Evolutionary conservation across 1,140 invertebrate species (phyloP).

Genomic region (Zelostemma sp.): DNA sequence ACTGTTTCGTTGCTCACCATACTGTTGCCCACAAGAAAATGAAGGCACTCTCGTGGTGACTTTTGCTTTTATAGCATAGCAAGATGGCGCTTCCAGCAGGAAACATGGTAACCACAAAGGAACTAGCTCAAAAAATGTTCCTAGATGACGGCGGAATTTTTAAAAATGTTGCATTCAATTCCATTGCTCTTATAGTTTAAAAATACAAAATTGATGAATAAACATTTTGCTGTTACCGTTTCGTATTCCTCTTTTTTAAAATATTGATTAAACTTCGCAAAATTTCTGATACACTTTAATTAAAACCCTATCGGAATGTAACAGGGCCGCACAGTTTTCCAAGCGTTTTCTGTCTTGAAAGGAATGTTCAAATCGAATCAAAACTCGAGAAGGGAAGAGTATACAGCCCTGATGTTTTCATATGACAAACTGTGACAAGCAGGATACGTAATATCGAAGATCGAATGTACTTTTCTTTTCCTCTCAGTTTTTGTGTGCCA

Average conservation of each 20-base stretch:
- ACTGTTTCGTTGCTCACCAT: constrained; percentile 24
- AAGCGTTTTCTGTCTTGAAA: no score
- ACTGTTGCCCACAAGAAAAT: constrained; percentile 27
- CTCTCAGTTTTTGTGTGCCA: constrained; percentile 20
- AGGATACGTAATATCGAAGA: constrained; percentile 18
- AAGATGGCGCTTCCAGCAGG: neutral
- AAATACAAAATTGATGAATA: no score
- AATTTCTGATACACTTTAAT: neutral
- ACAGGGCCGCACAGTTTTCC: no score
- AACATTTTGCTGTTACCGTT: no score
- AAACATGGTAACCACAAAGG: neutral
- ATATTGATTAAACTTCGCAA: neutral
- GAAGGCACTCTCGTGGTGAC: constrained; percentile 8
- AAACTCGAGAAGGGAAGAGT: no score
- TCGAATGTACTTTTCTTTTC: constrained; percentile 21
- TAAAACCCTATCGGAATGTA: no score
- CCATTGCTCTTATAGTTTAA: no score
- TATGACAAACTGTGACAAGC: constrained; percentile 23
- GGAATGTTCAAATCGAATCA: no score
- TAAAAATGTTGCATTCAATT: no score
- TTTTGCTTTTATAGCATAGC: neutral
- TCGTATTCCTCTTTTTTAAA: neutral
- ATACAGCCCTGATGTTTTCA: constrained; percentile 34
- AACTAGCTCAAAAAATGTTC: no score
- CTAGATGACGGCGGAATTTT: no score